Evolutionary conservation across 1,140 invertebrate genomes (phyloP), one percentile per base, ranked within the genome.

Genomic region (Drosophila kanapiae): DNA sequence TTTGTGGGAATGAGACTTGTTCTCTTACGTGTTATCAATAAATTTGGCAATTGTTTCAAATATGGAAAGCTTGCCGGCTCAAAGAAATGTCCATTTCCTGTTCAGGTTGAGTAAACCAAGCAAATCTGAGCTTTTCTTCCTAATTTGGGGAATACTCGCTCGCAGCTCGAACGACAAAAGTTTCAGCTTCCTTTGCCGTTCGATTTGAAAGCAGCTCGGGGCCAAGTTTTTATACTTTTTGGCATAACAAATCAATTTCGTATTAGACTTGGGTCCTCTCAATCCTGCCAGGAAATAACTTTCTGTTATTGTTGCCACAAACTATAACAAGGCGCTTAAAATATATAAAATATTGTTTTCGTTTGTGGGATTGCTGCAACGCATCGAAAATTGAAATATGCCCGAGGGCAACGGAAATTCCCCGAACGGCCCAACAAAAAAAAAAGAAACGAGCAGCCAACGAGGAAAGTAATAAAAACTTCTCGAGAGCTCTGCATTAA

Each of bases 271-370:
- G 45, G 74, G 58, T 75, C 68, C 47, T n/a, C 62, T 40, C 56
- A 64, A 80, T 60, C 70, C 45, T 35, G 54, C 35, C 72, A 59
- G 65, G 63, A 83, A 77, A 80, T 80, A 84, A 72, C 81, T 85
- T 83, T 82, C 59, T 80, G 82, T 60, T 61, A 75, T 82, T 79
- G 77, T 83, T 78, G 65, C 75, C 71, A 74, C 61, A 85, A 83
- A 82, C 82, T 83, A 84, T 85, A 83, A 83, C 82, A 71, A 85
- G 77, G 65, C 71, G 77, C 77, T 84, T 85, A 76, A 79, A 67
- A 83, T 80, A 65, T 70, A 80, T 54, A 57, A 60, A 65, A 72
- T 59, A 74, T 74, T 78, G 57, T 68, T 70, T 70, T 68, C 67
- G 67, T 56, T 70, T 47, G 45, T 81, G 75, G 43, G 38, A 81